Evolutionary conservation across 2,113 vertebrate genomes (phyloP).

Genomic region (Pelobates fuscus): DNA sequence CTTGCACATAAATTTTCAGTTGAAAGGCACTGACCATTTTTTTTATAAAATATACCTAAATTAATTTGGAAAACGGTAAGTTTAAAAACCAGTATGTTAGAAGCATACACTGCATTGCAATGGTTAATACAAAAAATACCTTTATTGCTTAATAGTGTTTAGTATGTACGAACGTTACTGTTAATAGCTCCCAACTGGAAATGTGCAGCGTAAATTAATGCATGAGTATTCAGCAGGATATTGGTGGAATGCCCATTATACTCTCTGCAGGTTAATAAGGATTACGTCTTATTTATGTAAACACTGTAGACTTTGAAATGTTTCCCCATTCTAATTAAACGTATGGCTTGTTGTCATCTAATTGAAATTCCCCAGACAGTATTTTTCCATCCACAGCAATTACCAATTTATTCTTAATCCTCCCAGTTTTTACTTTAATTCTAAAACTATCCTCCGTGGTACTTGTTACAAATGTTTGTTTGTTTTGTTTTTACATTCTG

Average conservation of each 20-base stretch:
- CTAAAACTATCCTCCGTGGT: slow-evolving; percentile 27
- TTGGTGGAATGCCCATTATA: slow-evolving; percentile 47
- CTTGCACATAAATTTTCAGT: no score
- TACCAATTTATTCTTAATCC: slow-evolving; percentile 40
- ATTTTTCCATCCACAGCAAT: slow-evolving; percentile 38
- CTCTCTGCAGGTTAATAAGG: slow-evolving; percentile 49
- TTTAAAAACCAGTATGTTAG: no score
- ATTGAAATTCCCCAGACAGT: slow-evolving; percentile 41
- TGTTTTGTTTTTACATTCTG: not conserved
- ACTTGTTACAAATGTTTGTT: slow-evolving; percentile 7
- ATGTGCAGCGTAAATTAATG: slow-evolving; percentile 38
- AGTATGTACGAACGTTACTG: slow-evolving; percentile 26
- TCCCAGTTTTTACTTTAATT: slow-evolving; percentile 11
- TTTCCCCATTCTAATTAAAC: slow-evolving; percentile 44
- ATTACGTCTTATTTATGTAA: slow-evolving; percentile 50
- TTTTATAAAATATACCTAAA: no score
- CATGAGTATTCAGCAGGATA: slow-evolving; percentile 39
- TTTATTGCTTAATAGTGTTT: slow-evolving; percentile 25
- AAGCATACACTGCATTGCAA: not conserved
- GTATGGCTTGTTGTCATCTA: slow-evolving; percentile 49
- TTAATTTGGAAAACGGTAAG: no score
- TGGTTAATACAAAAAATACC: slow-evolving; percentile 10
- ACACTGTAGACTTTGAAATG: slow-evolving; percentile 46
- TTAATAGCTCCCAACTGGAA: slow-evolving; percentile 46
- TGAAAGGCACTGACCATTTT: no score